Conservation (phyloP, 2,113 vertebrate genomes). For the Stictonetta naevosa region DNA sequence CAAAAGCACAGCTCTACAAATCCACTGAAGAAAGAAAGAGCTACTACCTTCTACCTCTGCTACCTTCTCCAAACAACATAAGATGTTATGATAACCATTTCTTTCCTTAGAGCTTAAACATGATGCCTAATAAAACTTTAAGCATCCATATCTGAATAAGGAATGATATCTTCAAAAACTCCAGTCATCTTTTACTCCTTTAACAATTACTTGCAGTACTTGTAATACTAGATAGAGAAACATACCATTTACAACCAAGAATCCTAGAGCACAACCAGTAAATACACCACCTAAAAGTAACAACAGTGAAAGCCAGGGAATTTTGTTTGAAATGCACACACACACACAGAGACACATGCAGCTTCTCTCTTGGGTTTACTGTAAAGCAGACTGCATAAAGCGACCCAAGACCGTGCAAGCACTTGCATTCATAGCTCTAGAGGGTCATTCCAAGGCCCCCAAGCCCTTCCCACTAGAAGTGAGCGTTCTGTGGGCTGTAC, state of each 20-base stretch:
- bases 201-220: not conserved
- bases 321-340: fast-evolving
- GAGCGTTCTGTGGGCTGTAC: slow-evolving; percentile 42
- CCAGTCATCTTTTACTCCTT: not conserved
- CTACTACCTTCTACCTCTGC: not conserved
- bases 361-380: not conserved
- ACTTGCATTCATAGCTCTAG: fast-evolving
- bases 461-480: not conserved
- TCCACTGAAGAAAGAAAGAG: not conserved
- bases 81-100: not conserved
- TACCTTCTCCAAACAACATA: not conserved
- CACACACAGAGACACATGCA: no score
- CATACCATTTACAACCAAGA: not conserved
- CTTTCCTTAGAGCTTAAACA: not conserved
- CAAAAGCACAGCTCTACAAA: not conserved
- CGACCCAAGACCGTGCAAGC: fast-evolving
- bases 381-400: not conserved
- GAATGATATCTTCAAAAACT: not conserved
- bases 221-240: not conserved
- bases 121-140: not conserved
- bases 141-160: not conserved
- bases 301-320: fast-evolving
- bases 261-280: not conserved
- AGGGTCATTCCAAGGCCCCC: fast-evolving
- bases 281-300: not conserved